Evolutionary conservation across 2,888 invertebrate genomes (phyloP).

Genomic region (Oxycera nigricornis): DNA sequence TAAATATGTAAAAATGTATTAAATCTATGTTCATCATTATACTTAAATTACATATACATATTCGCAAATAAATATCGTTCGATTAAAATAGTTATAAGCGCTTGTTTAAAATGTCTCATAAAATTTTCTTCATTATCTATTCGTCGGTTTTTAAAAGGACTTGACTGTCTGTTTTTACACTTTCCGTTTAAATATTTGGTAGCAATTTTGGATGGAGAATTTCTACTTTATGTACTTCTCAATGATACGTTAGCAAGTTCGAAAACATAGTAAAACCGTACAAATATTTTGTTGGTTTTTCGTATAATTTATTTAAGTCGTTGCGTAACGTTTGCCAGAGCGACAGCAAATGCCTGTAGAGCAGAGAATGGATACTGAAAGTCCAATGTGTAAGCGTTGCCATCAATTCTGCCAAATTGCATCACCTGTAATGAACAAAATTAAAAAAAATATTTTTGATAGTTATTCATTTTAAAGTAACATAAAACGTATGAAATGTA

Average conservation of each 20-base stretch:
- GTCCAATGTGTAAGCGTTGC: conserved; percentile 97
- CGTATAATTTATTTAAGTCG: conserved; percentile 58
- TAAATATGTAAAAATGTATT: conserved; percentile 22
- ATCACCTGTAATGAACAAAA: conserved; percentile 78
- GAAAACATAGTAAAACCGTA: too few relatives aligned
- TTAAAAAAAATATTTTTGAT: background rate
- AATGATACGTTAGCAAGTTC: background rate
- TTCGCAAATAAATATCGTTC: conserved; percentile 1
- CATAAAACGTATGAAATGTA: too few relatives aligned
- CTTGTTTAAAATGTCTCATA: background rate
- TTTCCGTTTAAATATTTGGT: background rate
- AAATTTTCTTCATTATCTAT: background rate
- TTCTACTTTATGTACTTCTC: background rate
- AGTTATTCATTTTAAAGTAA: too few relatives aligned
- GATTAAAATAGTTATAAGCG: conserved; percentile 6
- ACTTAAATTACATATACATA: conserved; percentile 4
- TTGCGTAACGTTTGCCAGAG: conserved; percentile 69
- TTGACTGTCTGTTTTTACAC: background rate
- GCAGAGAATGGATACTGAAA: conserved; percentile 99
- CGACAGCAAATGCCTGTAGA: conserved; percentile 97
- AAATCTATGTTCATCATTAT: background rate
- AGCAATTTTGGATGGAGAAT: conserved; percentile 32
- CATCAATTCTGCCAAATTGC: conserved; percentile 99
- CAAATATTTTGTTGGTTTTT: background rate
- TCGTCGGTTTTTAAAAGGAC: background rate